These are phyloP conservation scores for Monopis laevigella DNA, from an alignment of 2,888 invertebrate species.

Conservation along the genomic window DNA sequence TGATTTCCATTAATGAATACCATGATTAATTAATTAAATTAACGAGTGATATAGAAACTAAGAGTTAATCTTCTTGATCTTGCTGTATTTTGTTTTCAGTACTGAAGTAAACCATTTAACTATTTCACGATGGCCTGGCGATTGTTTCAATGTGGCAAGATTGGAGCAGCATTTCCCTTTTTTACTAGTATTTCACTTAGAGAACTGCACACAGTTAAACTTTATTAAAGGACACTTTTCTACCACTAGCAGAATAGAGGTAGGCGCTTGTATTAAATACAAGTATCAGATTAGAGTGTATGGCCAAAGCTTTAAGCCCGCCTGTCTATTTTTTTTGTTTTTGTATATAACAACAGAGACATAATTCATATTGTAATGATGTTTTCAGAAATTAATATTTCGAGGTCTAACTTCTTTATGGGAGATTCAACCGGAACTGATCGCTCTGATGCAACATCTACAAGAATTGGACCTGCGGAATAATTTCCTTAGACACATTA, in stretches of 20 bases:
- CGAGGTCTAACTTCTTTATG: slow-evolving; percentile 40
- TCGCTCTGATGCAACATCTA: slow-evolving; percentile 52
- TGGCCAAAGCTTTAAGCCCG: no score
- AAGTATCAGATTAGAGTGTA: no score
- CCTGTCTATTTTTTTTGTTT: no score
- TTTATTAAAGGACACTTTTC: slow-evolving; percentile 44
- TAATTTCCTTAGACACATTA: slow-evolving; percentile 58
- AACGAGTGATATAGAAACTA: no score
- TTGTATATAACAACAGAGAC: no score
- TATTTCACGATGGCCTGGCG: slow-evolving; percentile 43
- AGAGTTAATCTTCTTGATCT: no score
- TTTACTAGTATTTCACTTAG: slow-evolving; percentile 33
- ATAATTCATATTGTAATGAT: no score
- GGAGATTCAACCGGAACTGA: slow-evolving; percentile 43
- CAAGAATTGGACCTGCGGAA: slow-evolving; percentile 60
- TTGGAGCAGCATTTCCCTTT: slow-evolving; percentile 45
- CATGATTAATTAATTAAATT: no score
- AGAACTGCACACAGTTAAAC: slow-evolving; percentile 38
- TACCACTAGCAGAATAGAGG: slow-evolving; percentile 41
- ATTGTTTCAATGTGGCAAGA: slow-evolving; percentile 39
- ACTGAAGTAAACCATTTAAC: slow-evolving; percentile 34
- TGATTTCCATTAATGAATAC: no score
- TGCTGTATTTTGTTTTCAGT: slow-evolving; percentile 27
- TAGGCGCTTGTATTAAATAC: slow-evolving; percentile 19
- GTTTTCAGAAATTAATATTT: slow-evolving; percentile 38